Evolutionary conservation across 2,113 vertebrate genomes (phyloP).

Genomic region (Lampris megalopsis): DNA sequence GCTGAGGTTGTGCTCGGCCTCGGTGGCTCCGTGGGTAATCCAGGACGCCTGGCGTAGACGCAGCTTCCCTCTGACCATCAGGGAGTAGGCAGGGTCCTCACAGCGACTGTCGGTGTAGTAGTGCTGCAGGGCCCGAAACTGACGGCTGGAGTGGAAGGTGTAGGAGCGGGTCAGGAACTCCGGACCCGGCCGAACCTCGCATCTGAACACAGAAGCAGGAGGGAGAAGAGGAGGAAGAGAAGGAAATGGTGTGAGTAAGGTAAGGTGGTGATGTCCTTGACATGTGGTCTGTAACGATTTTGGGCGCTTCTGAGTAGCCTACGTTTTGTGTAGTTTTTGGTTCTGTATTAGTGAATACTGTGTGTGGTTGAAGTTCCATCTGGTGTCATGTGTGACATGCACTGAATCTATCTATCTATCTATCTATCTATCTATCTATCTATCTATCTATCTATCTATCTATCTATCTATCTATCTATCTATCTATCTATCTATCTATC

Average conservation of each 20-base stretch:
- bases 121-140: constrained; percentile 91
- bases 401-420: too few relatives aligned
- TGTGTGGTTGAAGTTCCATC: too few relatives aligned
- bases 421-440: too few relatives aligned
- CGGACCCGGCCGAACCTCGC: constrained; percentile 90
- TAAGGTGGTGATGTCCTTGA: not conserved
- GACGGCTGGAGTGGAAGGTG: constrained; percentile 86
- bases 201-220: constrained; percentile 76
- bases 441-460: too few relatives aligned
- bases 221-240: not conserved
- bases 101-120: constrained; percentile 89
- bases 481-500: too few relatives aligned
- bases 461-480: too few relatives aligned
- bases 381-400: too few relatives aligned
- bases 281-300: too few relatives aligned
- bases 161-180: constrained; percentile 92
- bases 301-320: too few relatives aligned
- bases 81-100: constrained; percentile 85
- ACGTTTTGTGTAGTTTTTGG: too few relatives aligned
- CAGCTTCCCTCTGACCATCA: constrained; percentile 89
- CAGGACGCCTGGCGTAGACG: constrained; percentile 90
- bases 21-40: constrained; percentile 89
- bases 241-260: not conserved
- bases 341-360: too few relatives aligned
- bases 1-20: constrained; percentile 89